Conservation (phyloP, 1,140 invertebrate genomes). For the Drosophila mojavensis region DNA sequence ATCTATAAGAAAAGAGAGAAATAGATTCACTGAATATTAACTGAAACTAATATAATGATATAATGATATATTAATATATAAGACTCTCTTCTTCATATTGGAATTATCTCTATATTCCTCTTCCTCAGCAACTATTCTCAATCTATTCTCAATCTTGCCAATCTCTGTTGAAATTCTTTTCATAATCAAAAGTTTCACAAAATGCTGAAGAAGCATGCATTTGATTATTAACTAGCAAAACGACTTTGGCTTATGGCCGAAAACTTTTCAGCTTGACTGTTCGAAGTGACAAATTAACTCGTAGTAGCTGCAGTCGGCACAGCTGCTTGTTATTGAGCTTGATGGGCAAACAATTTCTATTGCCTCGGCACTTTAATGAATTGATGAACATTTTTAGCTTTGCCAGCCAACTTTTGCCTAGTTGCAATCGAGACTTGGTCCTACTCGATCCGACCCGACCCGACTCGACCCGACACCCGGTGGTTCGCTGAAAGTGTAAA, state of each 20-base stretch:
- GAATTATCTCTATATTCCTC: too few relatives aligned
- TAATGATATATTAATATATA: too few relatives aligned
- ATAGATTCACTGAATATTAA: too few relatives aligned
- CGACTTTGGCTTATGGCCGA: background rate
- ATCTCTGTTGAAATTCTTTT: background rate
- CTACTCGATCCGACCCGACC: background rate
- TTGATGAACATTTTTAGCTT: slow-evolving; percentile 44
- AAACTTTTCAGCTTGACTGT: slow-evolving; percentile 23
- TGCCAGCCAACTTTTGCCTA: slow-evolving; percentile 36
- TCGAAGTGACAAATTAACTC: slow-evolving; percentile 46
- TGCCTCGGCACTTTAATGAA: slow-evolving; percentile 45
- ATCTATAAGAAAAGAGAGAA: too few relatives aligned
- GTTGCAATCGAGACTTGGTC: slow-evolving; percentile 19
- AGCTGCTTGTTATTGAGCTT: slow-evolving; percentile 44
- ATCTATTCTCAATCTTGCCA: background rate
- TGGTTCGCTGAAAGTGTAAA: background rate
- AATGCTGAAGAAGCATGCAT: background rate
- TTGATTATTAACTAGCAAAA: slow-evolving; percentile 13
- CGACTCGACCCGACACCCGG: too few relatives aligned
- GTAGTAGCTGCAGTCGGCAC: slow-evolving; percentile 10
- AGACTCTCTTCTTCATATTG: too few relatives aligned
- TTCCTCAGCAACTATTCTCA: background rate
- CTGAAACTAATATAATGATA: too few relatives aligned
- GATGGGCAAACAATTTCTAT: slow-evolving; percentile 51
- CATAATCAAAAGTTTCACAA: background rate